Evolutionary conservation across 1,140 invertebrate species (phyloP).

Genomic region (Musca vetustissima): DNA sequence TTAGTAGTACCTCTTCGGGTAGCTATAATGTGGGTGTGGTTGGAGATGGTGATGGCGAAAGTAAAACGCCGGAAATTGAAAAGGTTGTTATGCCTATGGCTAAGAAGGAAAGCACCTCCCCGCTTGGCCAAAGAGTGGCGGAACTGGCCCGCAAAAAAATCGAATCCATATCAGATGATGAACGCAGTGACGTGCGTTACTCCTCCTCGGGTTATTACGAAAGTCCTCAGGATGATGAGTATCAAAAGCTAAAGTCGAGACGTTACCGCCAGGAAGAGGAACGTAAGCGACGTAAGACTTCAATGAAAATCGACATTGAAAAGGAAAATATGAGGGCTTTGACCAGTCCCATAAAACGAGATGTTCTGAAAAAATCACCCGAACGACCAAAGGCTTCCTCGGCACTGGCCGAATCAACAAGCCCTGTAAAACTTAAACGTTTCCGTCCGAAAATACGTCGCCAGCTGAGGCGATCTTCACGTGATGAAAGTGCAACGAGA

Average conservation of each 20-base stretch:
- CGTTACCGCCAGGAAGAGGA: slow-evolving; percentile 50
- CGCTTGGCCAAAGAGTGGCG: background rate
- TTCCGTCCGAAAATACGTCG: slow-evolving; percentile 54
- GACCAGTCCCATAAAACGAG: slow-evolving; percentile 51
- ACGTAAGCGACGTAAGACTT: slow-evolving; percentile 49
- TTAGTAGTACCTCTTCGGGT: slow-evolving; percentile 68
- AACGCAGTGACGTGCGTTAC: slow-evolving; percentile 67
- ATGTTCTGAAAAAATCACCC: slow-evolving; percentile 28
- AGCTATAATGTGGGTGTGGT: slow-evolving; percentile 63
- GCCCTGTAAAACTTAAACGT: slow-evolving; percentile 52
- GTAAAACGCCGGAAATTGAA: background rate
- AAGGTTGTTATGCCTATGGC: too few relatives aligned
- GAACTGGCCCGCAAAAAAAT: slow-evolving; percentile 34
- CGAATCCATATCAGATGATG: slow-evolving; percentile 66
- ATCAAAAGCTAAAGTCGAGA: slow-evolving; percentile 37
- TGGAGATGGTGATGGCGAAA: background rate
- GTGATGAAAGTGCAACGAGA: slow-evolving; percentile 39
- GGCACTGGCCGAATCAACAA: slow-evolving; percentile 33
- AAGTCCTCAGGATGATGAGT: slow-evolving; percentile 68
- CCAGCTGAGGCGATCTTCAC: slow-evolving; percentile 44
- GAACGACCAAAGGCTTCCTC: slow-evolving; percentile 36
- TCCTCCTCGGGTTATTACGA: slow-evolving; percentile 79
- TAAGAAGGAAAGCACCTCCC: background rate
- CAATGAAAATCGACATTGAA: slow-evolving; percentile 55
- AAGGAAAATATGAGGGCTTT: slow-evolving; percentile 53